Conservation (phyloP, 2,113 vertebrate species). For the Prunella himalayana region DNA sequence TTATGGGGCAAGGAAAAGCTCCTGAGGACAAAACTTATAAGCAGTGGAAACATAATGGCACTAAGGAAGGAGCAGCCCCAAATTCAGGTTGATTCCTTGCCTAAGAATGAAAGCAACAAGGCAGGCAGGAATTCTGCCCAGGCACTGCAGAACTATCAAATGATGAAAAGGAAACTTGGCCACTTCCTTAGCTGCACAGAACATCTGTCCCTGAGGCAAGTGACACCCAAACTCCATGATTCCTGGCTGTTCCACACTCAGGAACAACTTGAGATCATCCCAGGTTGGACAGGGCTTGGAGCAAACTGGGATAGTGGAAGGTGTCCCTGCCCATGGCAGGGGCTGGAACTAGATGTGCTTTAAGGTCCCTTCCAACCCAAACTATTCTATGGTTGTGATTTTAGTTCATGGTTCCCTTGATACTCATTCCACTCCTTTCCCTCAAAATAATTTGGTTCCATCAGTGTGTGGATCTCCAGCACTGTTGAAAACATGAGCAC, state of each 20-base stretch:
- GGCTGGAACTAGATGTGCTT: accelerated
- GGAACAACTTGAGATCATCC: background rate
- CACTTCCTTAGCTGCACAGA: background rate
- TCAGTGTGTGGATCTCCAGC: background rate
- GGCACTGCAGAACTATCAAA: background rate
- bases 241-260: background rate
- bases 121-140: background rate
- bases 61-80: background rate
- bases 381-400: background rate
- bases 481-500: background rate
- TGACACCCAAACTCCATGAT: background rate
- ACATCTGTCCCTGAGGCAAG: background rate
- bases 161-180: background rate
- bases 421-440: background rate
- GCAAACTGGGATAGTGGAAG: accelerated
- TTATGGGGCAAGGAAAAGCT: background rate
- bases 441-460: background rate
- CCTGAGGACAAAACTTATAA: background rate
- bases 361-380: background rate
- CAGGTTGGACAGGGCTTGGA: accelerated
- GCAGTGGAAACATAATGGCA: background rate
- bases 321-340: background rate
- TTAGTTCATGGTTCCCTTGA: background rate
- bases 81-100: background rate
- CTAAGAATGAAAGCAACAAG: background rate